Base-by-base conservation (phyloP, 2,113 vertebrate species). In the Actinemys pallida region DNA sequence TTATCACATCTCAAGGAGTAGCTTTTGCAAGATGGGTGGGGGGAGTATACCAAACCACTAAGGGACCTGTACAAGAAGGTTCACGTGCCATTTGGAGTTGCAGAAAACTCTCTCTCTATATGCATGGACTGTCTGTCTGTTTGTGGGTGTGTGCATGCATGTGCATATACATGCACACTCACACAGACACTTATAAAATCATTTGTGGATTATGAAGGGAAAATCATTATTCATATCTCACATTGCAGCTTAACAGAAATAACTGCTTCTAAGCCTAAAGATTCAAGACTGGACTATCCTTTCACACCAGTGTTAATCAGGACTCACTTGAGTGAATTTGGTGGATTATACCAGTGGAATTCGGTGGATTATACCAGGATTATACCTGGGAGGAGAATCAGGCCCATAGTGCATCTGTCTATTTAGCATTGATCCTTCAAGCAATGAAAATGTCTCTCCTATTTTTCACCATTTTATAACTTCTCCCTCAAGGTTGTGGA, bases 1-100 rank as follows among this genome's bases (percentile, higher is more conserved):
- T 93, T 84, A 88, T 81, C 56, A 29, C 27, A 88, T 3, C n/a
- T 59, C 42, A 86, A 88, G 81, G 11, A 81, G 65, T 54, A 49
- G 62, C 89, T 95, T 93, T 53, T 52, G 93, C 57, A 76, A 59
- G 80, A 78, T 78, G 19, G 86, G n/a, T 1, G 52, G 14, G 45
- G 42, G n/a, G 11, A 59, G 20, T 47, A 35, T 27, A 85, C 81
- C 14, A 89, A 89, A 65, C 75, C 4, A 87, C 45, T 0, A 89
- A 87, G 8, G 20, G 79, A 65, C 27, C 20, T 47, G 52, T 56
- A 56, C 45, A 49, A 76, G 45, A 42, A 78, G 35, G 12, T 45
- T 39, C 35, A 22, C 62, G 39, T 50, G n/a, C 47, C 45, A 52
- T 50, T 62, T 31, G n/a, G 39, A 39, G 59, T 85, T 47, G 8